phyloP scores from a whole-genome alignment of 2,797 vertebrate genomes.

The Muraenolepis orangiensis region DNA sequence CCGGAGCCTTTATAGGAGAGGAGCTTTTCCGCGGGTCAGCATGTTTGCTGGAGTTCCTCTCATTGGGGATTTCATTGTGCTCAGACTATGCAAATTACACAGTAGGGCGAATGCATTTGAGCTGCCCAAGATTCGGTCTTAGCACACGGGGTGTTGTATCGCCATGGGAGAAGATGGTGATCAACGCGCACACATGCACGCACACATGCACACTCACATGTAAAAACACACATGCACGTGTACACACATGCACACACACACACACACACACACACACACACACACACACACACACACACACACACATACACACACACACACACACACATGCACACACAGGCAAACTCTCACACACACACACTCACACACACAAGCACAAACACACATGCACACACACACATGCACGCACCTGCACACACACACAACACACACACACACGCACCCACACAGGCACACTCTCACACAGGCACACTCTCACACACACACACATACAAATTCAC shows the following conservation, averaged over 20 bases:
- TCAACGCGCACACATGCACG: neutral
- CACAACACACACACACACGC: too few species aligned
- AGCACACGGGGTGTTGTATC: conserved; percentile 27
- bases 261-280: neutral
- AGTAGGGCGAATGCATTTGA: conserved; percentile 60
- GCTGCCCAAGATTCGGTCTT: conserved; percentile 51
- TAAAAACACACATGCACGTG: conserved; percentile 10
- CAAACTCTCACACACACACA: too few species aligned
- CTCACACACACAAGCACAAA: neutral
- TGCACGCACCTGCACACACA: too few species aligned
- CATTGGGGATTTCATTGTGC: conserved; percentile 70
- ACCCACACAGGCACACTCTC: too few species aligned
- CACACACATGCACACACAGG: too few species aligned
- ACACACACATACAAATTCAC: neutral
- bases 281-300: too few species aligned
- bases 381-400: neutral
- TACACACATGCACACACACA: neutral
- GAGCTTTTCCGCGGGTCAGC: conserved; percentile 69
- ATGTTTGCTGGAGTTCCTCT: conserved; percentile 69
- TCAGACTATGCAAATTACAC: conserved; percentile 66
- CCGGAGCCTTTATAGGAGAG: conserved; percentile 56
- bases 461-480: neutral
- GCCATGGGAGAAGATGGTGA: conserved; percentile 16
- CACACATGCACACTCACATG: conserved; percentile 7
- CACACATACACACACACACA: too few species aligned